These are phyloP conservation scores for Rhagonycha fulva DNA, from an alignment of 2,888 invertebrate species.

Conservation along the genomic window DNA sequence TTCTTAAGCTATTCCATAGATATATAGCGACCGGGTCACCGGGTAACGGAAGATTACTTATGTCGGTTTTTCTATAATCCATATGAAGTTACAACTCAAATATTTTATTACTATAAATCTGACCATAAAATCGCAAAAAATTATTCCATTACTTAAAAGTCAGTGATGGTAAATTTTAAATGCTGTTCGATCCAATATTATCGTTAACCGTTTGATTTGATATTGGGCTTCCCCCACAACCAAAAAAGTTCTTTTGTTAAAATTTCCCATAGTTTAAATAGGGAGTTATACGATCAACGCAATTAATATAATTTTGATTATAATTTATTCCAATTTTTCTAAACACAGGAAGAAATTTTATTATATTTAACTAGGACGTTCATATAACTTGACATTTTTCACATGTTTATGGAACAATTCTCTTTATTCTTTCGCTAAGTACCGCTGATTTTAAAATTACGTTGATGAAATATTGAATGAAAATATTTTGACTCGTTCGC, in stretches of 20 bases:
- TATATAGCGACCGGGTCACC: slow-evolving; percentile 40
- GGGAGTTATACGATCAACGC: background rate
- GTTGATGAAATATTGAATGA: background rate
- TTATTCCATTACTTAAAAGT: background rate
- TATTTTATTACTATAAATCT: background rate
- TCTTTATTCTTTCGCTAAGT: background rate
- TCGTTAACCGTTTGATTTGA: background rate
- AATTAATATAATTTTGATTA: background rate
- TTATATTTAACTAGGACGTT: background rate
- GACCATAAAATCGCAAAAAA: background rate
- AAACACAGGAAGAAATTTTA: background rate
- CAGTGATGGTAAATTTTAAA: background rate
- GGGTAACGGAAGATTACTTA: slow-evolving; percentile 41
- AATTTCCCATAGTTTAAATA: background rate
- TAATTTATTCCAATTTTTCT: background rate
- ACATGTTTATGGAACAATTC: background rate
- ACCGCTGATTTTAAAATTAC: background rate
- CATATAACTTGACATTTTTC: background rate
- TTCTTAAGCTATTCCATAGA: slow-evolving; percentile 33
- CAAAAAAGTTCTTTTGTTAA: background rate
- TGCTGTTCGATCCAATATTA: background rate
- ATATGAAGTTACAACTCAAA: slow-evolving; percentile 8
- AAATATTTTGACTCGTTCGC: background rate
- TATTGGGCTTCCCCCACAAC: background rate
- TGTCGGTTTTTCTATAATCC: slow-evolving; percentile 19